Evolutionary conservation across 2,113 vertebrate genomes (phyloP).

Genomic region (Columba janthina): DNA sequence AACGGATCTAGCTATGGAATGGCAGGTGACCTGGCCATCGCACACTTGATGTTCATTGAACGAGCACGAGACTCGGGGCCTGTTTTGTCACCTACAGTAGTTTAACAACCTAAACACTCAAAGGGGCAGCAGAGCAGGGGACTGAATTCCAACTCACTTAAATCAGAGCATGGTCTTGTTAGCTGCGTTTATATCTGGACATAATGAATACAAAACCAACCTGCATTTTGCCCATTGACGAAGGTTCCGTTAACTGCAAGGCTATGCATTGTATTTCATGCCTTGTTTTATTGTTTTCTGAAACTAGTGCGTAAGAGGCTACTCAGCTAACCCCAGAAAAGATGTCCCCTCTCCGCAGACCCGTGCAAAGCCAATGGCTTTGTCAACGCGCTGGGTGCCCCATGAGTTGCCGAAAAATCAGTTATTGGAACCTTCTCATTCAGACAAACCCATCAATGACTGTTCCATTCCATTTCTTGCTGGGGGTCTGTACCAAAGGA

Average conservation of each 20-base stretch:
- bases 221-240: fast-evolving
- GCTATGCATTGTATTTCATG: fast-evolving
- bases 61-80: neutral
- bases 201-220: fast-evolving
- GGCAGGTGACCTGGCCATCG: neutral
- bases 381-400: fast-evolving
- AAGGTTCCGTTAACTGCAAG: fast-evolving
- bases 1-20: too few species aligned
- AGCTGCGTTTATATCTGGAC: fast-evolving
- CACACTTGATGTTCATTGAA: neutral
- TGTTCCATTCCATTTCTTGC: fast-evolving
- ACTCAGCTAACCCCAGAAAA: fast-evolving
- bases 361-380: neutral
- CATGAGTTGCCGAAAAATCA: neutral
- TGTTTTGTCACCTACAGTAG: neutral
- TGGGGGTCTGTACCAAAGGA: fast-evolving
- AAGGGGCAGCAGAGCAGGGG: neutral
- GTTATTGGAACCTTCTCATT: fast-evolving
- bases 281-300: neutral
- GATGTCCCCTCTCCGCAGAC: neutral
- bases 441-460: fast-evolving
- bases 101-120: neutral
- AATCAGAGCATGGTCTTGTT: fast-evolving
- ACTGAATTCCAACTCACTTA: neutral
- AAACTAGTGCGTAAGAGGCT: neutral